These are phyloP conservation scores for Zophobas atratus DNA, from an alignment of 1,140 invertebrate species.

Conservation along the genomic window DNA sequence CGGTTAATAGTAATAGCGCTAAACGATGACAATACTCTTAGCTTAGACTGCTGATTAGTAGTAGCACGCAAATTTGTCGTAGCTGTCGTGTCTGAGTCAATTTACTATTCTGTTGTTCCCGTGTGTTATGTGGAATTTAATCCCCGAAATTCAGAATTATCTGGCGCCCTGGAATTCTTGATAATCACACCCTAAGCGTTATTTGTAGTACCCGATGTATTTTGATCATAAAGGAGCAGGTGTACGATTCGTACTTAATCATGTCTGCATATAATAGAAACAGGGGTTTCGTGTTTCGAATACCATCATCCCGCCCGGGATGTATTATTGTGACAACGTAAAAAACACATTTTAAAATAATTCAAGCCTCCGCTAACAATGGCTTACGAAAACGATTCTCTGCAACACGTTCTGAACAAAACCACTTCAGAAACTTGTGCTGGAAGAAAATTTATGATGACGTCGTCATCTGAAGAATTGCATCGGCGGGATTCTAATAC, in stretches of 20 bases:
- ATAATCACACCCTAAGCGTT: constrained; percentile 23
- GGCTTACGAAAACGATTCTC: no score
- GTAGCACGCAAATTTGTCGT: constrained; percentile 39
- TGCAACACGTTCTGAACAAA: no score
- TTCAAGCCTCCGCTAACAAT: no score
- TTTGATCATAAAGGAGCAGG: constrained; percentile 38
- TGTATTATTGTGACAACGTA: no score
- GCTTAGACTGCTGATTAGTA: constrained; percentile 30
- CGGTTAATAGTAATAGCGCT: constrained; percentile 9
- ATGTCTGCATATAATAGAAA: not conserved
- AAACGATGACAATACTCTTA: constrained; percentile 26
- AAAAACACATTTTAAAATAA: no score
- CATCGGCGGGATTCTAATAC: no score
- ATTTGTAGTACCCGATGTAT: constrained; percentile 40
- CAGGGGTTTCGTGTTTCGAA: constrained; percentile 10
- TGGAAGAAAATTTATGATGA: no score
- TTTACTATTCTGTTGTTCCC: constrained; percentile 33
- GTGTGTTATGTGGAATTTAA: constrained; percentile 40
- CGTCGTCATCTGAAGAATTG: no score
- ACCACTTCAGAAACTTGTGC: no score
- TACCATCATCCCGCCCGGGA: no score
- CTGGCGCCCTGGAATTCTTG: constrained; percentile 32
- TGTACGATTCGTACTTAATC: constrained; percentile 28
- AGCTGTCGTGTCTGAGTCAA: constrained; percentile 34
- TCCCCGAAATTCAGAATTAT: constrained; percentile 38